phyloP scores from a whole-genome alignment of 2,113 vertebrate species.

The Hippoglossus stenolepis region DNA sequence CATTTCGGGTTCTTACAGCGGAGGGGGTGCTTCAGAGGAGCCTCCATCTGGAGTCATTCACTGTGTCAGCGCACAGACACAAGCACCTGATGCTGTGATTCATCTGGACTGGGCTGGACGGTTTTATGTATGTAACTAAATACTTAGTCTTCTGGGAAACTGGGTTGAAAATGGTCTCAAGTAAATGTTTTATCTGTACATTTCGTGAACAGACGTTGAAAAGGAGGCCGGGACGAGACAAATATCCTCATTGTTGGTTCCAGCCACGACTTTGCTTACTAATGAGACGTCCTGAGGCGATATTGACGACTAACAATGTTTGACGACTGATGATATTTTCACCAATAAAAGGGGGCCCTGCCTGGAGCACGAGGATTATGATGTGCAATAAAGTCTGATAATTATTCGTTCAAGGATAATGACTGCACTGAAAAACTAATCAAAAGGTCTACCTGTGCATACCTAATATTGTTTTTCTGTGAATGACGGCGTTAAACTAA shows the following conservation, averaged over 20 bases:
- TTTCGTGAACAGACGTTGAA: constrained; percentile 21
- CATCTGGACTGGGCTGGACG: constrained; percentile 6
- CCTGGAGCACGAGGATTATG: constrained; percentile 13
- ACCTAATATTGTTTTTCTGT: neutral
- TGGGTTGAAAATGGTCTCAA: constrained; percentile 28
- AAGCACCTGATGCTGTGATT: constrained; percentile 27
- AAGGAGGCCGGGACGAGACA: constrained; percentile 17
- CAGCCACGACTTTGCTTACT: constrained; percentile 2
- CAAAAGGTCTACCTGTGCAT: neutral
- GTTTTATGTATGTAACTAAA: constrained; percentile 4
- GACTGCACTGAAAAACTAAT: neutral
- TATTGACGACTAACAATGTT: constrained; percentile 41
- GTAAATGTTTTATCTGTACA: constrained; percentile 37
- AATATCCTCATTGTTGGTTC: constrained; percentile 41
- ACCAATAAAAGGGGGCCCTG: constrained; percentile 25
- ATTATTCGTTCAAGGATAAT: constrained; percentile 9
- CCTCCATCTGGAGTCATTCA: constrained; percentile 33
- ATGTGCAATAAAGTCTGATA: constrained; percentile 37
- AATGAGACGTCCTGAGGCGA: constrained; percentile 47
- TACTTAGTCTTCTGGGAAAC: neutral
- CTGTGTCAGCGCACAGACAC: neutral
- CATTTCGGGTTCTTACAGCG: constrained; percentile 27
- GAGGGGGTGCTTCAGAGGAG: neutral
- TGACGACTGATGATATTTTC: constrained; percentile 34
- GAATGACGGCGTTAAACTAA: neutral